Evolutionary conservation across 2,888 invertebrate genomes (phyloP), one percentile per base, ranked within the genome.

Genomic region (Pegoplata infirma): DNA sequence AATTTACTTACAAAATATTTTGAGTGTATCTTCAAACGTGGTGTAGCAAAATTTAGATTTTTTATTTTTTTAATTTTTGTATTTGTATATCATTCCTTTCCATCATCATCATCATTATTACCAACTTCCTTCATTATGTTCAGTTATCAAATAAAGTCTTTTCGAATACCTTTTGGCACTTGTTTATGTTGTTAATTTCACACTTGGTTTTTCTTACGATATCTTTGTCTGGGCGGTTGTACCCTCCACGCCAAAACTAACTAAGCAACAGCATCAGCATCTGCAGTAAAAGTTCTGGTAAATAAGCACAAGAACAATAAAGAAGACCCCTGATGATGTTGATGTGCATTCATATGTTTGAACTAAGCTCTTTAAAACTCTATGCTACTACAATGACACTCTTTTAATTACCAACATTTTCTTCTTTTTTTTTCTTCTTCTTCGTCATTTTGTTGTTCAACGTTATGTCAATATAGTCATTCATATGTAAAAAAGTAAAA

Each of bases 171-270:
- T 79, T 67, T 75, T 79, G 75, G 79, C 75, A 72, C 56, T 79
- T 79, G 75, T 79, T 79, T 79, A 75, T 56, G 71, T 75, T 75
- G 79, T 79, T 79, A 79, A 79, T 79, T 79, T 79, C 75, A 79
- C 79, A 79, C 71, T 75, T 75, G 74, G 59, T 71, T 79, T 74
- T 71, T 56, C 61, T 74, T 53, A 55, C 46, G 53, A 51, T 63
- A 44, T 46, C 17, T 51, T 51, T 49, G 55, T 17, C 46, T 73
- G n/a, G n/a, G n/a, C n/a, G n/a, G n/a, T n/a, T n/a, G n/a, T n/a
- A n/a, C n/a, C n/a, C 23, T 51, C 40, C 7, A 23, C 53, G 64
- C 36, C 47, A 67, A 69, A 56, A 73, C 44, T 55, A 63, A n/a
- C n/a, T n/a, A n/a, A 49, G 49, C 36, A 36, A 21, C 14, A 69